Evolutionary conservation across 1,140 invertebrate genomes (phyloP).

Genomic region (Psilanteris sp.): DNA sequence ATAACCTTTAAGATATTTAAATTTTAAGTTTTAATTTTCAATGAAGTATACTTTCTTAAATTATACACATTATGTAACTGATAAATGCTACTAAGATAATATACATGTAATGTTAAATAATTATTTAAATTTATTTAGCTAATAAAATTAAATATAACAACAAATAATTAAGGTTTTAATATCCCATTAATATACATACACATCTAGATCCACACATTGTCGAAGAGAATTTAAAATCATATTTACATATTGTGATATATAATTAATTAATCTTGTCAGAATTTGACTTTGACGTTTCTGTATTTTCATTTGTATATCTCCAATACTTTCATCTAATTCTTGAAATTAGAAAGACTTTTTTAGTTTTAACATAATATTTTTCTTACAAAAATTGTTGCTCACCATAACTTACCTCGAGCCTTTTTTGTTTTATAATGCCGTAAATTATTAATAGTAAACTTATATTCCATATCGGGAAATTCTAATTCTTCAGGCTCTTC

Average conservation of each 20-base stretch:
- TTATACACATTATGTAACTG: no score
- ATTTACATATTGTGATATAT: conserved; percentile 83
- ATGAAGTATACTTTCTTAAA: no score
- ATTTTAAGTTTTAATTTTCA: no score
- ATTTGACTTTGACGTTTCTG: conserved; percentile 87
- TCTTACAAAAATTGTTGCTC: no score
- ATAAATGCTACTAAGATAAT: no score
- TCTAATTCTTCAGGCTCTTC: conserved; percentile 80
- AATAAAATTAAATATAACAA: not conserved
- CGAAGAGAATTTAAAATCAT: conserved; percentile 83
- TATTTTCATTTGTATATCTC: conserved; percentile 88
- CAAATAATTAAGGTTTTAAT: not conserved
- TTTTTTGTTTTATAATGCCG: conserved; percentile 88
- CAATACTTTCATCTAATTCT: conserved; percentile 88
- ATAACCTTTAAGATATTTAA: no score
- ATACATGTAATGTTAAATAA: no score
- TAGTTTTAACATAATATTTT: no score
- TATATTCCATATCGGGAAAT: conserved; percentile 85
- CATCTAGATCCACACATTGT: conserved; percentile 86
- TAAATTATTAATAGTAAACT: conserved; percentile 84
- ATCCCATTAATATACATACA: conserved; percentile 79
- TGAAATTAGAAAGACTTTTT: conserved; percentile 4
- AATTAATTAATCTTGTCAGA: conserved; percentile 85
- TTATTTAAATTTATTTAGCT: no score
- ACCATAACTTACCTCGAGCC: conserved; percentile 85